Evolutionary conservation across 2,113 vertebrate genomes (phyloP).

Genomic region (Nematolebias whitei): DNA sequence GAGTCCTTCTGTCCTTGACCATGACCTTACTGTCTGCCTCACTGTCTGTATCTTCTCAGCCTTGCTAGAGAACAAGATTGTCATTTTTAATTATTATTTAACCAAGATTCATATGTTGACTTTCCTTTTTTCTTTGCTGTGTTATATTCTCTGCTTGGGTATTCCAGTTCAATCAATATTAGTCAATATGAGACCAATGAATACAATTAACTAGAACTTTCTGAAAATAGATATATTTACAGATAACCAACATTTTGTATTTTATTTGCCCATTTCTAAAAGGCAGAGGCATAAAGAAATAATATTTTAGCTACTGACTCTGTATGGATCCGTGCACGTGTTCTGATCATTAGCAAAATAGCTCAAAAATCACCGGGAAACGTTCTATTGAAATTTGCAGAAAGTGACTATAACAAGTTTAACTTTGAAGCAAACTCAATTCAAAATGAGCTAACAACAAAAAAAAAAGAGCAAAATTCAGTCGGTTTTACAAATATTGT

Average conservation of each 20-base stretch:
- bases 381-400: too few species aligned
- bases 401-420: too few species aligned
- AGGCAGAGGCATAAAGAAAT: too few species aligned
- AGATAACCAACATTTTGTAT: background rate
- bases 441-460: too few species aligned
- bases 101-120: background rate
- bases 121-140: background rate
- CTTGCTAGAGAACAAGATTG: conserved; percentile 12
- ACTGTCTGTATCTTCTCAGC: conserved; percentile 20
- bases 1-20: conserved; percentile 38
- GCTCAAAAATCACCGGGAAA: too few species aligned
- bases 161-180: background rate
- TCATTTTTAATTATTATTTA: background rate
- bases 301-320: too few species aligned
- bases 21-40: conserved; percentile 18
- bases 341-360: too few species aligned
- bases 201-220: background rate
- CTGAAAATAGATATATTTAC: background rate
- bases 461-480: too few species aligned
- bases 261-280: background rate
- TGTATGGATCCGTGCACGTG: too few species aligned
- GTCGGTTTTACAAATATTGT: too few species aligned
- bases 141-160: background rate
- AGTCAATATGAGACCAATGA: background rate
- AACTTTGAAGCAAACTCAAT: too few species aligned